Percentiles rank a stretch among this genome's conserved stretches.
Conservation (phyloP, 2,113 vertebrate genomes). For the Oncorhynchus masou region DNA sequence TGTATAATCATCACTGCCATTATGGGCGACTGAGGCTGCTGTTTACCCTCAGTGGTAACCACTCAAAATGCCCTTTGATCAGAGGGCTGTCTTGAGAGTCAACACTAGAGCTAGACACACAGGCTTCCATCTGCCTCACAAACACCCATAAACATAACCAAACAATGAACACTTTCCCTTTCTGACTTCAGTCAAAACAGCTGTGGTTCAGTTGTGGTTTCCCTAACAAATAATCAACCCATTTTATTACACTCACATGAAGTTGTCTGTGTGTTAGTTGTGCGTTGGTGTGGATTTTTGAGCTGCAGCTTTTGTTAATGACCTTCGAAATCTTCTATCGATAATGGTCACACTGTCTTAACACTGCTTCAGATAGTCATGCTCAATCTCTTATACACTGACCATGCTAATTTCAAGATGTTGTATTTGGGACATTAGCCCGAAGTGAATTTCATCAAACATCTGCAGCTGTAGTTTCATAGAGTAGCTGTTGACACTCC, state of each 20-base stretch:
- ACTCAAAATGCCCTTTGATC: conserved; percentile 47
- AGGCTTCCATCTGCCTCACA: conserved; percentile 40
- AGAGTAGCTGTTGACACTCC: conserved; percentile 4
- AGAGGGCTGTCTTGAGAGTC: not conserved
- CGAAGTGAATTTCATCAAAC: conserved; percentile 22
- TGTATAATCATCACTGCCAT: conserved; percentile 4
- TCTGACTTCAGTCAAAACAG: conserved; percentile 34
- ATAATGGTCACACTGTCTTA: conserved; percentile 30
- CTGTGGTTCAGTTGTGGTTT: conserved; percentile 40
- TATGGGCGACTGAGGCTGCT: conserved; percentile 12
- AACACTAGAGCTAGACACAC: not conserved
- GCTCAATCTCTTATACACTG: conserved; percentile 7
- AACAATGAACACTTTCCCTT: conserved; percentile 24
- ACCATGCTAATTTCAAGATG: conserved; percentile 13
- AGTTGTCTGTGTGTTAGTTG: conserved; percentile 5
- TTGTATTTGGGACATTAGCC: conserved; percentile 16
- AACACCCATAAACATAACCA: conserved; percentile 38
- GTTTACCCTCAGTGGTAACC: conserved; percentile 33
- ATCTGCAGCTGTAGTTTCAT: conserved; percentile 36
- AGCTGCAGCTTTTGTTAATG: conserved; percentile 29
- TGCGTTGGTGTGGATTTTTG: conserved; percentile 26
- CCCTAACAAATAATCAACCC: conserved; percentile 28
- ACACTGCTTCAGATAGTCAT: conserved; percentile 22
- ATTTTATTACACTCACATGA: conserved; percentile 45
- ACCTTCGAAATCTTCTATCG: conserved; percentile 20